Conservation (phyloP, 1,140 invertebrate genomes). For the Heliconius eleuchia region DNA sequence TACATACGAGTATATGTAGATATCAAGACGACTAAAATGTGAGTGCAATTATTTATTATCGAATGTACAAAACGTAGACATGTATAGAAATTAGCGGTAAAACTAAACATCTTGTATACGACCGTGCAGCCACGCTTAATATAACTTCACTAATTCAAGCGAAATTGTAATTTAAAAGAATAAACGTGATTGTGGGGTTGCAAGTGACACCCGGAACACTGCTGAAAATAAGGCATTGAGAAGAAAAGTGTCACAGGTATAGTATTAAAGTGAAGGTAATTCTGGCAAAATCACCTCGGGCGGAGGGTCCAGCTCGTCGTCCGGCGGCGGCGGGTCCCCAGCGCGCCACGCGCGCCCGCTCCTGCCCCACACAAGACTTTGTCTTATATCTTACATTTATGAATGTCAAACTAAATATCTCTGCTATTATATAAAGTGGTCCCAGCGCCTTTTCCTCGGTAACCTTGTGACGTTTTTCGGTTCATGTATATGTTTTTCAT, state of each 20-base stretch:
- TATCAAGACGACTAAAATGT: conserved; percentile 29
- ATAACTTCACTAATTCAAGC: conserved; percentile 24
- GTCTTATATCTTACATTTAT: conserved; percentile 50
- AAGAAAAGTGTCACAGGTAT: conserved; percentile 57
- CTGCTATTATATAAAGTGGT: neutral
- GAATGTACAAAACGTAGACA: neutral
- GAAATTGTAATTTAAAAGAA: conserved; percentile 11
- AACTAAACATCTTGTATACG: neutral
- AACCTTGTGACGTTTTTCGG: neutral
- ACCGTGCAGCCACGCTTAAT: neutral
- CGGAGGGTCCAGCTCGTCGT: conserved; percentile 71
- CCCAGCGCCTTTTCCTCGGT: neutral
- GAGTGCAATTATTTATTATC: conserved; percentile 15
- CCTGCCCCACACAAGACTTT: conserved; percentile 73
- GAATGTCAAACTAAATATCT: neutral
- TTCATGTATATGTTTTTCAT: neutral
- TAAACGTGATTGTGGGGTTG: conserved; percentile 30
- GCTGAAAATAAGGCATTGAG: conserved; percentile 57
- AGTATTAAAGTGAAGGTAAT: conserved; percentile 70
- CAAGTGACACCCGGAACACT: conserved; percentile 70
- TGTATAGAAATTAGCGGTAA: conserved; percentile 3
- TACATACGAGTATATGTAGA: conserved; percentile 27
- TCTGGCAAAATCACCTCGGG: conserved; percentile 80
- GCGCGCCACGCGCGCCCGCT: conserved; percentile 72
- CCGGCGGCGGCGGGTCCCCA: conserved; percentile 64